phyloP scores from a whole-genome alignment of 2,113 vertebrate genomes.

The Hucho hucho region DNA sequence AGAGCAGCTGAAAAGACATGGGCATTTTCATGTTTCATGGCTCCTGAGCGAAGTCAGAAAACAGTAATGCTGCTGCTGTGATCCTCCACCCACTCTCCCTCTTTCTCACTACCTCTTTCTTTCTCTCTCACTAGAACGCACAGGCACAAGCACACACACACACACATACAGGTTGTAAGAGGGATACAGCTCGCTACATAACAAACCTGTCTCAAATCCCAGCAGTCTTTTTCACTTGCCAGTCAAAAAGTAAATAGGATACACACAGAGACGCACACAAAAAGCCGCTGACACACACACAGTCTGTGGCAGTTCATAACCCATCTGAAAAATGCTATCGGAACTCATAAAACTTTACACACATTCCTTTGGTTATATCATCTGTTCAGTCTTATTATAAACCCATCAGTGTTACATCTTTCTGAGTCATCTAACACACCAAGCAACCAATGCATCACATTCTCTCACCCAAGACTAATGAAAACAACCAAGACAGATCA shows the following conservation, averaged over 20 bases:
- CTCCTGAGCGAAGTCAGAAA: constrained; percentile 44
- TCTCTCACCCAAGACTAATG: background rate
- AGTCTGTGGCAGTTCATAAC: constrained; percentile 13
- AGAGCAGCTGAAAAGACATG: constrained; percentile 66
- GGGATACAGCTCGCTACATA: constrained; percentile 10
- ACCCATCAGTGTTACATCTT: background rate
- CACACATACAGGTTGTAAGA: constrained; percentile 6
- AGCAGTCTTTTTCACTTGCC: constrained; percentile 46
- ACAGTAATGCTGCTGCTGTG: constrained; percentile 39
- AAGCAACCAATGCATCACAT: constrained; percentile 1
- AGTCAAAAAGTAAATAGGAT: constrained; percentile 35
- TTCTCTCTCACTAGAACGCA: constrained; percentile 36
- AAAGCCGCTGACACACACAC: background rate
- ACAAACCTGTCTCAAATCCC: constrained; percentile 30
- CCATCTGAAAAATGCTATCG: background rate
- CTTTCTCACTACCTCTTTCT: constrained; percentile 38
- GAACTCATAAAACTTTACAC: constrained; percentile 27
- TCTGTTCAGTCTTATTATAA: background rate
- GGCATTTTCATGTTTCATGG: constrained; percentile 22
- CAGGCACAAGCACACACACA: background rate
- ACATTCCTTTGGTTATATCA: background rate
- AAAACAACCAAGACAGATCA: background rate
- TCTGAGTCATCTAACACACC: constrained; percentile 4
- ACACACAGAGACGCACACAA: background rate
- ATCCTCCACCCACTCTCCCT: constrained; percentile 51